Evolutionary conservation across 2,888 invertebrate genomes (phyloP).

Genomic region (Lamproptera curius): DNA sequence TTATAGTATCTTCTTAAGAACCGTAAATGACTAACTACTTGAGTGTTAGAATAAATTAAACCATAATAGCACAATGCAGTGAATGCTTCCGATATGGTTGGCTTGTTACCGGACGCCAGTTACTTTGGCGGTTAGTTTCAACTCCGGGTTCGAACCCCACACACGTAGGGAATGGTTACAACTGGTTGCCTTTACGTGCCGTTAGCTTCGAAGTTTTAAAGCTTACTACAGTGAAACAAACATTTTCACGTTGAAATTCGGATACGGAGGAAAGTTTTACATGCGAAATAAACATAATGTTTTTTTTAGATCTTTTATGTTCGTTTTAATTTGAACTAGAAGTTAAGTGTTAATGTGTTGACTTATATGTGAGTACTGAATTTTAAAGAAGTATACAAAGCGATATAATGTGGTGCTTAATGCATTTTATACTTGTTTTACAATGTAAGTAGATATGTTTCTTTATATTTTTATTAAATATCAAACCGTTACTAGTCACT

Average conservation of each 20-base stretch:
- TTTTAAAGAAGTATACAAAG: not conserved
- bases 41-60: conserved; percentile 42
- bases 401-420: conserved; percentile 26
- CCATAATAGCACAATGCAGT: conserved; percentile 57
- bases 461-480: too few relatives aligned
- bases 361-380: conserved; percentile 10
- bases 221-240: conserved; percentile 25
- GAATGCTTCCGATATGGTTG: conserved; percentile 65
- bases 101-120: conserved; percentile 65
- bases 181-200: conserved; percentile 25
- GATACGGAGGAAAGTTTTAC: conserved; percentile 20
- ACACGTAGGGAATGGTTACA: conserved; percentile 50
- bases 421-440: conserved; percentile 26
- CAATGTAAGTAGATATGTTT: conserved; percentile 30
- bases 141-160: conserved; percentile 66
- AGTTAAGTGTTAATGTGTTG: too few relatives aligned
- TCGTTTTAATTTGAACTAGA: not conserved
- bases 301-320: conserved; percentile 6
- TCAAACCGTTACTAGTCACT: too few relatives aligned
- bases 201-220: conserved; percentile 25
- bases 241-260: conserved; percentile 25
- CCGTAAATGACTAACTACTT: too few relatives aligned
- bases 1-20: too few relatives aligned
- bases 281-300: conserved; percentile 5
- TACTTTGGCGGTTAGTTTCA: conserved; percentile 65